Evolutionary conservation across 2,888 invertebrate species (phyloP).

Genomic region (Galerucella pusilla): DNA sequence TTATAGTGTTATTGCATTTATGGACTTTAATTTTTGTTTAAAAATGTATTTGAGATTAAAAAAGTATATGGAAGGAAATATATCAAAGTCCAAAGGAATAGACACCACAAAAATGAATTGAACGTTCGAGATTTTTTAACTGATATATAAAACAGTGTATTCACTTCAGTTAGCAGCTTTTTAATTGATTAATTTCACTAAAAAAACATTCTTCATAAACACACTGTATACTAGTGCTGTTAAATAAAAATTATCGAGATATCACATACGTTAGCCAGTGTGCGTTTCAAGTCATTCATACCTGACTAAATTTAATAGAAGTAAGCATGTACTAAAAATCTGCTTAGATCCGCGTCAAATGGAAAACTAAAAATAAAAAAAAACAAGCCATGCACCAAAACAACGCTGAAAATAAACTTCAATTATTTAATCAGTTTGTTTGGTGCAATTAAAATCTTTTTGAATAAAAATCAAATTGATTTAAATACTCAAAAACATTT

Average conservation of each 20-base stretch:
- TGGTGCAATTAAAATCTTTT: neutral
- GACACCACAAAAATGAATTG: too few species aligned
- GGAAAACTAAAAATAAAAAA: neutral
- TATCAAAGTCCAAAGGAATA: too few species aligned
- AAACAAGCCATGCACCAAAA: neutral
- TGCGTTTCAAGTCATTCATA: constrained; percentile 13
- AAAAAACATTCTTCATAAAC: constrained; percentile 16
- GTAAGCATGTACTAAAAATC: neutral
- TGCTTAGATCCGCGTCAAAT: neutral
- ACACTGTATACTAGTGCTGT: neutral
- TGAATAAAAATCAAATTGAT: neutral
- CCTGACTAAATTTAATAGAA: neutral
- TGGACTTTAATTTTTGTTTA: too few species aligned
- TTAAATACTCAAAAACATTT: neutral
- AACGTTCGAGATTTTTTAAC: too few species aligned
- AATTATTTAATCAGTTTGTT: constrained; percentile 4
- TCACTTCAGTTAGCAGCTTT: too few species aligned
- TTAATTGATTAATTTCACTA: too few species aligned
- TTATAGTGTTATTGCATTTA: too few species aligned
- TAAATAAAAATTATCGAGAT: constrained; percentile 1
- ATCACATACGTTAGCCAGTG: constrained; percentile 28
- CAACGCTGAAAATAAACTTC: neutral
- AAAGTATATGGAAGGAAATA: too few species aligned
- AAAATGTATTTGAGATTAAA: too few species aligned
- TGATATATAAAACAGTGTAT: too few species aligned